phyloP scores from a whole-genome alignment of 1,140 invertebrate genomes.

The Eumaeus atala region DNA sequence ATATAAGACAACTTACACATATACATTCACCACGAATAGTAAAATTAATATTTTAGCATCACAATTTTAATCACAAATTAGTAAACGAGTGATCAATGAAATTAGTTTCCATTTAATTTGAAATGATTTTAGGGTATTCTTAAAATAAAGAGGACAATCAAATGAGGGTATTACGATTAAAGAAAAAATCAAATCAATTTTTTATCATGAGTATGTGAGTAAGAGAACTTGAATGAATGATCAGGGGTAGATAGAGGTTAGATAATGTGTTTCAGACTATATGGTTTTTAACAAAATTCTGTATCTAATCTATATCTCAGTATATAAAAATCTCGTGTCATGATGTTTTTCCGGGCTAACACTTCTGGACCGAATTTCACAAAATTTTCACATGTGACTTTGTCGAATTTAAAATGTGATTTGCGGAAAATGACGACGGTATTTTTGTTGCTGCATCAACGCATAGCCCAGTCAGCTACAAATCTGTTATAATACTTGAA shows the following conservation, averaged over 20 bases:
- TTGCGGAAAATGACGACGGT: too few relatives aligned
- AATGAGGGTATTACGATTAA: not conserved
- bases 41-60: not conserved
- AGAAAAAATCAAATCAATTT: not conserved
- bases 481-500: too few relatives aligned
- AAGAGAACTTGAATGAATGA: not conserved
- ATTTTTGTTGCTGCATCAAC: too few relatives aligned
- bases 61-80: constrained; percentile 4
- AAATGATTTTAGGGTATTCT: not conserved
- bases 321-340: too few relatives aligned
- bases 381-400: too few relatives aligned
- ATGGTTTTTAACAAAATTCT: not conserved
- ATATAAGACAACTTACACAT: constrained; percentile 41
- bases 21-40: constrained; percentile 7
- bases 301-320: too few relatives aligned
- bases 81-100: not conserved
- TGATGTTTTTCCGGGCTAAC: too few relatives aligned
- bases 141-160: not conserved
- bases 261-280: constrained; percentile 6
- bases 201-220: not conserved
- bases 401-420: too few relatives aligned
- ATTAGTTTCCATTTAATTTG: not conserved
- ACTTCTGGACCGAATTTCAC: too few relatives aligned
- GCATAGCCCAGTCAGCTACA: too few relatives aligned
- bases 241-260: not conserved